Evolutionary conservation across 1,140 invertebrate species (phyloP).

Genomic region (Drosophila rufa): DNA sequence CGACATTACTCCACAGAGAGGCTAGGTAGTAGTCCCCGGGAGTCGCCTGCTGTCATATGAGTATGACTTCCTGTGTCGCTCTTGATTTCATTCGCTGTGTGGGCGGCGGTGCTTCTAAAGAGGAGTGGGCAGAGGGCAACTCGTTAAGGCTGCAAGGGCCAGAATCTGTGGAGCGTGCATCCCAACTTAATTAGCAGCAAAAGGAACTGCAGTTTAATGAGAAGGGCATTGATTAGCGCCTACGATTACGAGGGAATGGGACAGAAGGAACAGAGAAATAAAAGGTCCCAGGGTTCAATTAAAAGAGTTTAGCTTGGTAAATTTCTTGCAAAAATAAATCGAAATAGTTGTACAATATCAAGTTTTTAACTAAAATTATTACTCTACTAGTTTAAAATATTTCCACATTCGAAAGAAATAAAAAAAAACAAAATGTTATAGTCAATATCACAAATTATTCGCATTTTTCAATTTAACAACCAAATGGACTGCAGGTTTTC

Average conservation of each 20-base stretch:
- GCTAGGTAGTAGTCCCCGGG: not conserved
- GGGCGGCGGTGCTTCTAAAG: slow-evolving; percentile 16
- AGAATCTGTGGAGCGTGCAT: slow-evolving; percentile 57
- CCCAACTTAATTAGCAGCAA: slow-evolving; percentile 66
- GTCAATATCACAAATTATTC: not conserved
- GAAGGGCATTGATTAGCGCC: slow-evolving; percentile 65
- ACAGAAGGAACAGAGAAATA: not conserved
- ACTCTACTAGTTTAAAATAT: not conserved
- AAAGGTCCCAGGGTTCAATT: not conserved
- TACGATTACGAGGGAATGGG: slow-evolving; percentile 27
- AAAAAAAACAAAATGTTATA: not conserved
- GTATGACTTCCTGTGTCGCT: slow-evolving; percentile 67
- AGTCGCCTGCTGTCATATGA: slow-evolving; percentile 33
- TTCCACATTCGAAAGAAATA: not conserved
- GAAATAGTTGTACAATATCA: not conserved
- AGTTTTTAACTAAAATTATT: not conserved
- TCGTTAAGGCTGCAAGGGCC: slow-evolving; percentile 17
- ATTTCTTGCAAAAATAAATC: not conserved
- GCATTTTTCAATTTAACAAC: not conserved
- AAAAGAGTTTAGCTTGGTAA: not conserved
- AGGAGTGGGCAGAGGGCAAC: slow-evolving; percentile 5
- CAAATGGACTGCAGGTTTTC: not conserved
- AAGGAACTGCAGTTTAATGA: slow-evolving; percentile 68
- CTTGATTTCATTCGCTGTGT: slow-evolving; percentile 63
- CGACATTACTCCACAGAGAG: slow-evolving; percentile 29